A percentile compares a stretch with the other conserved stretches of the same genome.
Evolutionary conservation across 2,888 invertebrate species (phyloP).

Genomic region (Ptilodon capucinus): DNA sequence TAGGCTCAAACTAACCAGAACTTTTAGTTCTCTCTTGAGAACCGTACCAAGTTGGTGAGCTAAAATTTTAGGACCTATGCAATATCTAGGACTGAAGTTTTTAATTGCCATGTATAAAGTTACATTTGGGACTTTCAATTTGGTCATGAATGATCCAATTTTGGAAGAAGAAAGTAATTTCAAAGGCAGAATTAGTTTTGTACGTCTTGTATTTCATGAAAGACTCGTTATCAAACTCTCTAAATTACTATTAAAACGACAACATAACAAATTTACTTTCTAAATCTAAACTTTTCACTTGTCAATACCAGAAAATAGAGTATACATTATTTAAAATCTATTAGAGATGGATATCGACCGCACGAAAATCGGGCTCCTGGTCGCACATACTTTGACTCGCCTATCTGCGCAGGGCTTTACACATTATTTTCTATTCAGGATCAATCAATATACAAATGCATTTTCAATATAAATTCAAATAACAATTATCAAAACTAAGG

Average conservation of each 20-base stretch:
- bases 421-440: no score
- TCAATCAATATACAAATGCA: no score
- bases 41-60: constrained; percentile 11
- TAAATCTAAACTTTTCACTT: no score
- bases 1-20: constrained; percentile 11
- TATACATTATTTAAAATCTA: neutral
- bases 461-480: neutral
- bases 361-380: no score
- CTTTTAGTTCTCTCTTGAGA: constrained; percentile 11
- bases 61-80: constrained; percentile 14
- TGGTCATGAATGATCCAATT: neutral
- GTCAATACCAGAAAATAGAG: no score
- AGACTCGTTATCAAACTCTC: no score
- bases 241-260: no score
- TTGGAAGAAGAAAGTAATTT: neutral
- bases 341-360: neutral
- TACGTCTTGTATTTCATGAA: no score
- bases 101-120: constrained; percentile 22
- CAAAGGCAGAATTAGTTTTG: no score
- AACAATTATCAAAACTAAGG: neutral
- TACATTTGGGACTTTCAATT: constrained; percentile 14
- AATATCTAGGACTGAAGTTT: constrained; percentile 22
- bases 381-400: no score
- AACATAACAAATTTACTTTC: no score
- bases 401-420: no score